These are phyloP conservation scores for Acronicta alni DNA, from an alignment of 2,888 invertebrate species.

Conservation along the genomic window DNA sequence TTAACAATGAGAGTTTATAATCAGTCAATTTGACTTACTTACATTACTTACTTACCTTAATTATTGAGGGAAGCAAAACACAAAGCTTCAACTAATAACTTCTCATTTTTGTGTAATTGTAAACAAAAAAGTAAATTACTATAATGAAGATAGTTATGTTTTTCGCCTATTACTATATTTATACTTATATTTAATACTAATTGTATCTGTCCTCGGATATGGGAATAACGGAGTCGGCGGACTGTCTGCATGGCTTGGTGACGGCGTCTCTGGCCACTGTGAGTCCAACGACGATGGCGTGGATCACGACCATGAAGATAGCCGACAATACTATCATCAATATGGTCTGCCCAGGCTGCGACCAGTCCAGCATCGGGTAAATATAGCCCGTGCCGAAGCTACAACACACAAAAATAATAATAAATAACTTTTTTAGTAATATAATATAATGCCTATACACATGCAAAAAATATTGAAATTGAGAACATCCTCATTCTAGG, in stretches of 20 bases:
- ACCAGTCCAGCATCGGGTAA: slow-evolving; percentile 94
- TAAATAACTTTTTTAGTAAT: not conserved
- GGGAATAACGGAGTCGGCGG: slow-evolving; percentile 58
- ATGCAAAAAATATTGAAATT: no score
- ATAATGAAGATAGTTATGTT: no score
- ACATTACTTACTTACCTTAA: no score
- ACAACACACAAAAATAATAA: slow-evolving; percentile 48
- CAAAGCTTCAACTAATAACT: no score
- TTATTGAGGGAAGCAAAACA: no score
- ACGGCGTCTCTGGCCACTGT: slow-evolving; percentile 81
- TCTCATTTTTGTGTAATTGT: no score
- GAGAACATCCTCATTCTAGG: no score
- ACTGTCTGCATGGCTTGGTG: slow-evolving; percentile 60
- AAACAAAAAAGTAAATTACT: no score
- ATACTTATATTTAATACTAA: slow-evolving; percentile 4
- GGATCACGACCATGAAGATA: slow-evolving; percentile 89
- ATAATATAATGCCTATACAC: no score
- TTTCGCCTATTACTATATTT: no score
- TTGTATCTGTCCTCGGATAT: slow-evolving; percentile 59
- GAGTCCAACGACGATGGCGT: slow-evolving; percentile 88
- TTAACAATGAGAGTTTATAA: slow-evolving; percentile 28
- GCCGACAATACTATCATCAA: slow-evolving; percentile 90
- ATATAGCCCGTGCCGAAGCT: slow-evolving; percentile 91
- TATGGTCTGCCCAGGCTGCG: slow-evolving; percentile 89
- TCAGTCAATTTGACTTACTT: slow-evolving; percentile 21